Conservation (phyloP, 2,113 vertebrate species). For the Cryptomyrus ogoouensis region DNA sequence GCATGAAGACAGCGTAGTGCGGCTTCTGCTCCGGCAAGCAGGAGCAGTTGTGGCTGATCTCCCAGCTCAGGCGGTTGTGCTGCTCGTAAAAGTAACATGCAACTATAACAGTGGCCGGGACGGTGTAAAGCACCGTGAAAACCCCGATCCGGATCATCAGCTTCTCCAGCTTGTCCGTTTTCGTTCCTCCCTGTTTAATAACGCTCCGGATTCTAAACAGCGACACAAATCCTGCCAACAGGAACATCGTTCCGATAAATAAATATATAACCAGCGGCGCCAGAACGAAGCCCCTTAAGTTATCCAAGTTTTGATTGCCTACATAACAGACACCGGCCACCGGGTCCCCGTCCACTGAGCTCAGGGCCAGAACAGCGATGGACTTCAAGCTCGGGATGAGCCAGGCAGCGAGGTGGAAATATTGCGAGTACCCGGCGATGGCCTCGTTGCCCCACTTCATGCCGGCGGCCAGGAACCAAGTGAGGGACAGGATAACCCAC, state of each 20-base stretch:
- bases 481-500: constrained; percentile 85
- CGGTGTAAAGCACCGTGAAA: constrained; percentile 85
- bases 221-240: constrained; percentile 88
- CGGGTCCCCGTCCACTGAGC: constrained; percentile 87
- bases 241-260: constrained; percentile 84
- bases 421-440: constrained; percentile 82
- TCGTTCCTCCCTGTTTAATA: constrained; percentile 87
- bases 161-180: constrained; percentile 89
- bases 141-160: constrained; percentile 89
- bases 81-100: constrained; percentile 94
- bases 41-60: constrained; percentile 82
- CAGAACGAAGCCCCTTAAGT: constrained; percentile 83
- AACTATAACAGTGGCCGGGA: constrained; percentile 83
- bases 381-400: constrained; percentile 87
- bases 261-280: constrained; percentile 88
- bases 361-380: constrained; percentile 79
- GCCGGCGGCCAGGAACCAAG: constrained; percentile 82
- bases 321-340: constrained; percentile 91
- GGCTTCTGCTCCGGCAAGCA: constrained; percentile 71
- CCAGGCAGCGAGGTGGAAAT: constrained; percentile 92
- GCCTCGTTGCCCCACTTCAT: constrained; percentile 90
- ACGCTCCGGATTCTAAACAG: constrained; percentile 86
- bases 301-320: constrained; percentile 87
- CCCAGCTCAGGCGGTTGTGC: constrained; percentile 85
- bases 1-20: constrained; percentile 89